These are phyloP conservation scores for Microcaecilia unicolor DNA, from an alignment of 2,797 vertebrate species.

Conservation along the genomic window DNA sequence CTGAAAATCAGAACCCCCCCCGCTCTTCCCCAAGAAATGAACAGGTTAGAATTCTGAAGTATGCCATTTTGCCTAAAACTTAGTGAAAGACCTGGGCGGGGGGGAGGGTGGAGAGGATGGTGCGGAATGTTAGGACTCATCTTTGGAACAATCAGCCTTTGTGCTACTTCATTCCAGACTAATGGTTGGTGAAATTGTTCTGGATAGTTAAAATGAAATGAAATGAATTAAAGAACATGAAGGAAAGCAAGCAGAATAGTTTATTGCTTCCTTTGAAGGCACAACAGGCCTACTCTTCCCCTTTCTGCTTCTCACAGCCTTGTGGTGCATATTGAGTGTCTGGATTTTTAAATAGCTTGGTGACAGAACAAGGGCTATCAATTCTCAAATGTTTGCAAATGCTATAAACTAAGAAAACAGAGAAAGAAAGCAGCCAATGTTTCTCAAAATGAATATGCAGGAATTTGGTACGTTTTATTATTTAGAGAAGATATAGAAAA, in stretches of 20 bases:
- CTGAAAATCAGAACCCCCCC: constrained; percentile 17
- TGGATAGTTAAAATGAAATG: constrained; percentile 66
- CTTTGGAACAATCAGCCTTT: constrained; percentile 50
- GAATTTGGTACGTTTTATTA: no score
- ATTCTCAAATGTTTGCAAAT: no score
- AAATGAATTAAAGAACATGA: constrained; percentile 65
- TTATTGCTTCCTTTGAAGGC: constrained; percentile 62
- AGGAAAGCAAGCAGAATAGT: constrained; percentile 50
- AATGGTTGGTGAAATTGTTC: constrained; percentile 67
- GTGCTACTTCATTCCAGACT: constrained; percentile 56
- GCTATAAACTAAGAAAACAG: no score
- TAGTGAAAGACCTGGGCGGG: constrained; percentile 32
- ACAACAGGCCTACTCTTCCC: constrained; percentile 46
- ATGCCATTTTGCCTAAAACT: constrained; percentile 35
- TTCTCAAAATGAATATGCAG: no score
- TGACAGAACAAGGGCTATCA: constrained; percentile 44
- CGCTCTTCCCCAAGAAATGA: no score
- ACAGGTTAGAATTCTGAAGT: constrained; percentile 24
- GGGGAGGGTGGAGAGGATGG: no score
- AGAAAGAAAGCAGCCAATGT: no score
- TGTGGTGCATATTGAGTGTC: constrained; percentile 40
- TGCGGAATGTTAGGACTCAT: constrained; percentile 25
- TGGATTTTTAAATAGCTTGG: constrained; percentile 37
- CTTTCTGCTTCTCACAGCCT: constrained; percentile 48
- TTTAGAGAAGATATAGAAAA: no score